These are phyloP conservation scores for Mixornis gularis DNA, from an alignment of 2,113 vertebrate genomes.

Conservation along the genomic window DNA sequence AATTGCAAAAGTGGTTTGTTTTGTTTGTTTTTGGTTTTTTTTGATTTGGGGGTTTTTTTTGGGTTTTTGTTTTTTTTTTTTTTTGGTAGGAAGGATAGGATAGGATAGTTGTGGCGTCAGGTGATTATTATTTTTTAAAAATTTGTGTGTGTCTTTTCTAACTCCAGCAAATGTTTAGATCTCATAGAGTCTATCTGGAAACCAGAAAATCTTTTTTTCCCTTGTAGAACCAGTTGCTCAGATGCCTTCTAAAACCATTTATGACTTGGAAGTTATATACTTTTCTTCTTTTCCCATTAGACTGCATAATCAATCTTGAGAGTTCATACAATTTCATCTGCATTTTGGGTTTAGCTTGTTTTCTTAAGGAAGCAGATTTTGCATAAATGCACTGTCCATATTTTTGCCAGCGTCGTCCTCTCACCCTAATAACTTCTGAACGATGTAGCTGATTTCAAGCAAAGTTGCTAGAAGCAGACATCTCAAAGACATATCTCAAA, in stretches of 20 bases:
- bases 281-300: neutral
- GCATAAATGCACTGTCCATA: neutral
- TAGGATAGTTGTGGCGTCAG: neutral
- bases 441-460: neutral
- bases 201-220: neutral
- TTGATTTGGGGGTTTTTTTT: too few species aligned
- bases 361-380: constrained; percentile 9
- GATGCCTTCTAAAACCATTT: neutral
- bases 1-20: too few species aligned
- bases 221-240: neutral
- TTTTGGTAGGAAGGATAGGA: neutral
- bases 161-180: neutral
- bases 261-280: neutral
- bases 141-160: neutral
- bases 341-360: neutral
- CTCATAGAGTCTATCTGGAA: neutral
- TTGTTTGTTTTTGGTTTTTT: too few species aligned
- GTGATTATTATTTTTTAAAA: neutral
- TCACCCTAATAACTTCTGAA: neutral
- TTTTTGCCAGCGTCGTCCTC: neutral
- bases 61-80: too few species aligned
- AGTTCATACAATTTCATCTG: neutral
- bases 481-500: neutral
- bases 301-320: neutral
- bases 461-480: neutral